phyloP scores from a whole-genome alignment of 2,797 vertebrate species.

The Myotis vivesi region DNA sequence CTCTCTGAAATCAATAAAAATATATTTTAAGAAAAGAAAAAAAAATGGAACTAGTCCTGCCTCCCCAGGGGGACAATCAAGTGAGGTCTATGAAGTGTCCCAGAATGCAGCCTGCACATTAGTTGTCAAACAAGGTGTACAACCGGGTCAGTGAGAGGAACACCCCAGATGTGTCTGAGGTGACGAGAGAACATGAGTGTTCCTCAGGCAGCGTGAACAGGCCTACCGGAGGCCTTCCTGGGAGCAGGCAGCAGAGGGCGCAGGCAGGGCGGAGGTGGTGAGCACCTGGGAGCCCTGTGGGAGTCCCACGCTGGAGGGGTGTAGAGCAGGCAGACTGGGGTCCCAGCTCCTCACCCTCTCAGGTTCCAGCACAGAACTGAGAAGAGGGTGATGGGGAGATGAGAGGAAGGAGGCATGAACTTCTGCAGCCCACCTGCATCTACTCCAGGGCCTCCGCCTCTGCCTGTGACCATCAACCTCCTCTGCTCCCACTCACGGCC shows the following conservation, averaged over 20 bases:
- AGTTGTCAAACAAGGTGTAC: background rate
- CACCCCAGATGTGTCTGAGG: background rate
- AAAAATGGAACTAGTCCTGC: background rate
- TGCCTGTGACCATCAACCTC: too few species aligned
- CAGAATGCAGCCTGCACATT: background rate
- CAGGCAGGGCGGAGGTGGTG: background rate
- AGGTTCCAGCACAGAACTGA: background rate
- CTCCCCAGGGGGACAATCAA: background rate
- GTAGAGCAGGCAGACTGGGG: background rate
- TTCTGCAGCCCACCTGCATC: background rate
- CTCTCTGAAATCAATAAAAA: too few species aligned
- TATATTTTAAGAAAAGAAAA: too few species aligned
- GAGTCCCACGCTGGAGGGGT: fast-evolving
- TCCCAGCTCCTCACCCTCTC: background rate
- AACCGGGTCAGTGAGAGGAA: background rate
- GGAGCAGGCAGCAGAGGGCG: background rate
- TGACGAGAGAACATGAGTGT: too few species aligned
- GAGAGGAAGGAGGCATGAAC: background rate
- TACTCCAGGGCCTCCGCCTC: background rate
- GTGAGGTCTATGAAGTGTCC: background rate
- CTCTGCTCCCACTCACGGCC: background rate
- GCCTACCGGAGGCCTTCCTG: background rate
- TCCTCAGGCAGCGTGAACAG: background rate
- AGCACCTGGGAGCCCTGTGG: background rate
- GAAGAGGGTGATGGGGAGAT: background rate